Evolutionary conservation across 2,888 invertebrate genomes (phyloP).

Genomic region (Campopleginae sp.): DNA sequence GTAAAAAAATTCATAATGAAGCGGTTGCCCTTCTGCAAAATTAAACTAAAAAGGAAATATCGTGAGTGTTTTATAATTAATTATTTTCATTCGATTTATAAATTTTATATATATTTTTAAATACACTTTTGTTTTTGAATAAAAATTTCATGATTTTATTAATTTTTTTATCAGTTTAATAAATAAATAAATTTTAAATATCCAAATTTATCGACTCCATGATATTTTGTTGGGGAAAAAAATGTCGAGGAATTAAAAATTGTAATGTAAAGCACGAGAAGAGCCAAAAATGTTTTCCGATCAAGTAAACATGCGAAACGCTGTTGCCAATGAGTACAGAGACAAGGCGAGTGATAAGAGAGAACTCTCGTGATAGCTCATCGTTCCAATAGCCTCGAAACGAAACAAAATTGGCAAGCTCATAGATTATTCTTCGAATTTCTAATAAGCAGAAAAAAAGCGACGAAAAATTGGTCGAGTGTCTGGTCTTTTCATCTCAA

Average conservation of each 20-base stretch:
- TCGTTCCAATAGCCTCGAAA: conserved; percentile 40
- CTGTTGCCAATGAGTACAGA: conserved; percentile 19
- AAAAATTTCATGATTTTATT: too few species aligned
- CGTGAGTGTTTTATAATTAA: conserved; percentile 72
- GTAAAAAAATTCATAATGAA: conserved; percentile 81
- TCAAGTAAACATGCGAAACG: conserved; percentile 10
- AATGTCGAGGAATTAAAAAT: not conserved
- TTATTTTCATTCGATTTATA: conserved; percentile 12
- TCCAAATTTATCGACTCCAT: not conserved
- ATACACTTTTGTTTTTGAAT: too few species aligned
- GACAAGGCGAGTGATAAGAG: conserved; percentile 50
- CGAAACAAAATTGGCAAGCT: conserved; percentile 3
- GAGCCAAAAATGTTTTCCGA: conserved; percentile 20
- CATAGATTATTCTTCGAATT: not conserved
- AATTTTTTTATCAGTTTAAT: too few species aligned
- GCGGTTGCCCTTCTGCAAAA: conserved; percentile 79
- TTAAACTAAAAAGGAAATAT: conserved; percentile 77
- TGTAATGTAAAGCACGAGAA: not conserved
- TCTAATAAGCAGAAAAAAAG: conserved; percentile 11
- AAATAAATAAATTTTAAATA: too few species aligned
- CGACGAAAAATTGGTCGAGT: conserved; percentile 6
- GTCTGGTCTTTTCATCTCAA: conserved; percentile 30
- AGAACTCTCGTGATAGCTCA: conserved; percentile 48
- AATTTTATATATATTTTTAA: not conserved
- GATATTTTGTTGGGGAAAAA: not conserved